Conservation (phyloP, 1,140 invertebrate species). For the Papilio polytes region DNA sequence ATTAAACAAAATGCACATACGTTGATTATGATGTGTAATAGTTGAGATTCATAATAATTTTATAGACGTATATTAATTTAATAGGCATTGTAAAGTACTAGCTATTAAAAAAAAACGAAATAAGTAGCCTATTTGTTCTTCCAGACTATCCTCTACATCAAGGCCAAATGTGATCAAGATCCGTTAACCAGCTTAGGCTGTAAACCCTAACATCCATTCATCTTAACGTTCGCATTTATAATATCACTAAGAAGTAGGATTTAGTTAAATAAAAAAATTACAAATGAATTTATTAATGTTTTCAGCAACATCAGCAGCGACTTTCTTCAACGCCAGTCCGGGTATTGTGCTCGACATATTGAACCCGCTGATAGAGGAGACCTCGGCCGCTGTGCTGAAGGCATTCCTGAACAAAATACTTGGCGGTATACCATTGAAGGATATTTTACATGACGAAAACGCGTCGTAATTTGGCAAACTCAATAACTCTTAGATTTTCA, state of each 20-base stretch:
- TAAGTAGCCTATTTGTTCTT: too few species aligned
- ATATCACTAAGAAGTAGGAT: too few species aligned
- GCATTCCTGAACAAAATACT: constrained; percentile 86
- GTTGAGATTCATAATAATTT: too few species aligned
- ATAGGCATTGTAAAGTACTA: too few species aligned
- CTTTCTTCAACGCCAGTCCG: constrained; percentile 89
- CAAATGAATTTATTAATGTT: constrained; percentile 47
- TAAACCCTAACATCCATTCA: too few species aligned
- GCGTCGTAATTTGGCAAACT: constrained; percentile 29
- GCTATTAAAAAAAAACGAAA: too few species aligned
- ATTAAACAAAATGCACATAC: not conserved
- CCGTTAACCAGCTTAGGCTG: too few species aligned
- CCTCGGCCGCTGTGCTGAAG: constrained; percentile 84
- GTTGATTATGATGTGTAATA: not conserved
- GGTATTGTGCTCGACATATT: constrained; percentile 88
- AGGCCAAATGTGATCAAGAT: too few species aligned
- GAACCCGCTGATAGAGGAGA: constrained; percentile 89
- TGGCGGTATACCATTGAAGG: constrained; percentile 83
- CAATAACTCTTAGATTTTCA: not conserved
- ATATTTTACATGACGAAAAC: constrained; percentile 80
- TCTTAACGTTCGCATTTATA: too few species aligned
- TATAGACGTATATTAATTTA: too few species aligned
- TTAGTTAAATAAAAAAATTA: not conserved
- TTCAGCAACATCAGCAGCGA: constrained; percentile 85
- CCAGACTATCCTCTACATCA: too few species aligned